Evolutionary conservation across 2,113 vertebrate genomes (phyloP), one percentile per base, ranked within the genome.

Genomic region (Ceyx margarethae): DNA sequence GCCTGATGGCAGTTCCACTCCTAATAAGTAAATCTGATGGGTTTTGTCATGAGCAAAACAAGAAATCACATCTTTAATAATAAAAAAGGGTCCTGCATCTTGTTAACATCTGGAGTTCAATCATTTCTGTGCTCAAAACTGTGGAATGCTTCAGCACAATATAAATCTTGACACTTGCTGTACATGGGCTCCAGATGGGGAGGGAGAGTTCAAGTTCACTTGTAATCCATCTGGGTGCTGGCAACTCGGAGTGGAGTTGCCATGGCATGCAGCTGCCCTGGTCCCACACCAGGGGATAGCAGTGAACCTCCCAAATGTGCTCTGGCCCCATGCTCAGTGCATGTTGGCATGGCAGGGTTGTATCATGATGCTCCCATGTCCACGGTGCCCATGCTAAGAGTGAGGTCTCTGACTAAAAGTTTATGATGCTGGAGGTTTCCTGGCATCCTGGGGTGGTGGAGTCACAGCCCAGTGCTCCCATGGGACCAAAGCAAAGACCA

Each of bases 101-200:
- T 98, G 97, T 98, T 98, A 98, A 98, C 97, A 98, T 98, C 97
- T 98, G 98, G 97, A 98, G 97, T 97, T 97, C 97, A 98, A 97
- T 97, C 96, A 98, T 97, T 98, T 98, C 97, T 98, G 96, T 97
- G 96, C 97, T 97, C 97, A 98, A 98, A 98, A 97, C 97, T 94
- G 97, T 97, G 95, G 97, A 98, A 98, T 98, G 97, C 97, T 97
- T 98, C 97, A 97, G 96, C 98, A 97, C 97, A 93, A 97, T 95
- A 98, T 98, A 98, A 98, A 98, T 98, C 98, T 98, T 96, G 96
- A 96, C 96, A 96, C 97, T 97, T 95, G 89, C 96, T 68, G 87
- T 96, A 96, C 97, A 97, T 97, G 97, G 73, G 80, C 96, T 98
- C 98, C 98, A 98, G 97, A 98, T 98, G 97, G 96, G 19, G 88